Percentiles rank a stretch among this genome's conserved stretches.
Evolutionary conservation across 2,113 vertebrate genomes (phyloP).

Genomic region (Brachyhypopomus gauderio): DNA sequence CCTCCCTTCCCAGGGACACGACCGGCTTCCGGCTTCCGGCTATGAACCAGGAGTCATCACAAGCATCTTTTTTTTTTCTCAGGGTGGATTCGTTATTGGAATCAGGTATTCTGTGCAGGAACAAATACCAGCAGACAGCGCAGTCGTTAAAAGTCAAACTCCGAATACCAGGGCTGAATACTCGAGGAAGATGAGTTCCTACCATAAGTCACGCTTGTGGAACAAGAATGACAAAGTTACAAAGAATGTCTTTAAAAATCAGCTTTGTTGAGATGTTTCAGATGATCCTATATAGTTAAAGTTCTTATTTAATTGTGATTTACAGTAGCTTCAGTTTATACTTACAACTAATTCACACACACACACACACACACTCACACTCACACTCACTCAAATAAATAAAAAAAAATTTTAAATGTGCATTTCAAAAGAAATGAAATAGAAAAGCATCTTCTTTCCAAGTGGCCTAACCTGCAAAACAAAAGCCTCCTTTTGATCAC

Average conservation of each 20-base stretch:
- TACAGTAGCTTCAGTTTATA: neutral
- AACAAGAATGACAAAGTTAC: neutral
- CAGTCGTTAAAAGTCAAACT: neutral
- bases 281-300: neutral
- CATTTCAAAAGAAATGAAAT: neutral
- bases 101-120: neutral
- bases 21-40: no score
- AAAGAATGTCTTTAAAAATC: slow-evolving; percentile 6
- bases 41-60: neutral
- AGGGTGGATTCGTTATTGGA: neutral
- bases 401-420: neutral
- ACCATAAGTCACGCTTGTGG: neutral
- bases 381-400: neutral
- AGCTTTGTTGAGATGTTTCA: slow-evolving; percentile 9
- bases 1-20: neutral
- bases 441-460: neutral
- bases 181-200: neutral
- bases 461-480: neutral
- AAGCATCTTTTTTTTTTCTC: neutral
- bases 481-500: neutral
- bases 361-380: no score
- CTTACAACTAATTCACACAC: neutral
- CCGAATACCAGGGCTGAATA: neutral
- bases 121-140: neutral
- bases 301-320: no score